Percentiles rank a stretch among this genome's conserved stretches.
These are phyloP conservation scores for Diaperis boleti DNA, from an alignment of 2,888 invertebrate species.

Conservation along the genomic window DNA sequence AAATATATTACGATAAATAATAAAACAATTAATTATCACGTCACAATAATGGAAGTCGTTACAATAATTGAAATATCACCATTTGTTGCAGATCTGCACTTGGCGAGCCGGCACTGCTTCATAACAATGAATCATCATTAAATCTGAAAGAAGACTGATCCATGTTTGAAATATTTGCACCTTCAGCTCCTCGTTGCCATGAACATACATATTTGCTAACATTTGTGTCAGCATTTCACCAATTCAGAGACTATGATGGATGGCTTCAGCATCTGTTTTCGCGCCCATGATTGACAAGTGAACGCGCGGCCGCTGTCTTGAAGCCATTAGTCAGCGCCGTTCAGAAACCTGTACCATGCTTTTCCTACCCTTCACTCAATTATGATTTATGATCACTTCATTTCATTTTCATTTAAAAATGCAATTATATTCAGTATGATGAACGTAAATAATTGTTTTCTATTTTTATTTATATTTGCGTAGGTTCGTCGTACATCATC, in stretches of 20 bases:
- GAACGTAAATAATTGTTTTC: slow-evolving; percentile 31
- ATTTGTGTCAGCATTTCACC: slow-evolving; percentile 48
- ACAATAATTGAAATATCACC: too few species aligned
- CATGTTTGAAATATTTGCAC: slow-evolving; percentile 11
- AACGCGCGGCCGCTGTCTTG: slow-evolving; percentile 57
- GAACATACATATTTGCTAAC: slow-evolving; percentile 46
- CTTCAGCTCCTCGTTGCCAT: slow-evolving; percentile 25
- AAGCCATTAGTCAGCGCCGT: slow-evolving; percentile 55
- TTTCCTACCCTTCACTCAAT: slow-evolving; percentile 38
- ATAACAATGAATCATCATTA: neutral
- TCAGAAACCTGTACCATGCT: slow-evolving; percentile 36
- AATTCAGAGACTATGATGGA: slow-evolving; percentile 48
- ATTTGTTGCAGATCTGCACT: too few species aligned
- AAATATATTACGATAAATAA: neutral
- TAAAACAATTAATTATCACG: too few species aligned
- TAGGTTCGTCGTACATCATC: neutral
- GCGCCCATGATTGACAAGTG: slow-evolving; percentile 56
- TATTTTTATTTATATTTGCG: slow-evolving; percentile 2
- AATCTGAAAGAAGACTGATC: neutral
- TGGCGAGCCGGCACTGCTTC: too few species aligned
- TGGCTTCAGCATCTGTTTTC: slow-evolving; percentile 55
- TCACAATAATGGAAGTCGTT: neutral
- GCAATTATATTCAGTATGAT: slow-evolving; percentile 22
- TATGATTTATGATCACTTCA: slow-evolving; percentile 43
- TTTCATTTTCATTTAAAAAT: slow-evolving; percentile 34